A percentile compares a stretch with the other conserved stretches of the same genome.
These are phyloP conservation scores for Cossypha caffra DNA, from an alignment of 2,797 vertebrate species.

Conservation along the genomic window DNA sequence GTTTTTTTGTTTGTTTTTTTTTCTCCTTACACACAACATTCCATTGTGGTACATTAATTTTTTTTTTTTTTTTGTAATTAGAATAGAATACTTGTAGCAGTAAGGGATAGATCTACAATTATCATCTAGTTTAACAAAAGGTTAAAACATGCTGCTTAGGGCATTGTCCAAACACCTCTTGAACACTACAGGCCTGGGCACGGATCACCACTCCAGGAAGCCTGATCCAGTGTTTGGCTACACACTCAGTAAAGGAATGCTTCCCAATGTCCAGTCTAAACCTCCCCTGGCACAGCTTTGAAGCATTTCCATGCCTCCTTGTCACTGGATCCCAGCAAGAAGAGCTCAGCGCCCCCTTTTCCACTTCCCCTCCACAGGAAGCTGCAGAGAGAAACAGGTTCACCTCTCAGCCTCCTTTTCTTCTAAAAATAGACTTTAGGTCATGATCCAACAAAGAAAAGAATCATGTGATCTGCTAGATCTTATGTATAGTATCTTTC, in stretches of 20 bases:
- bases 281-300: background rate
- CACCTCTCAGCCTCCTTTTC: background rate
- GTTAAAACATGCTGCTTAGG: background rate
- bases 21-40: background rate
- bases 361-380: background rate
- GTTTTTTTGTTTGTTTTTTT: background rate
- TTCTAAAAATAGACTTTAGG: background rate
- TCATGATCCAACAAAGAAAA: background rate
- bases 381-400: background rate
- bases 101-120: background rate
- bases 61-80: background rate
- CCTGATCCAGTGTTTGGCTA: background rate
- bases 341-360: background rate
- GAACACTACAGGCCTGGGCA: background rate
- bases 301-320: background rate
- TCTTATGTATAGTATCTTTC: background rate
- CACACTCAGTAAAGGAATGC: background rate
- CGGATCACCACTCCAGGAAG: accelerated
- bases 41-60: background rate
- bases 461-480: background rate
- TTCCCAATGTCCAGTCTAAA: background rate
- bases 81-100: background rate
- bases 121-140: background rate
- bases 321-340: background rate
- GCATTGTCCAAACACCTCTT: background rate